Evolutionary conservation across 1,140 invertebrate species (phyloP).

Genomic region (Rhynchophorus ferrugineus): DNA sequence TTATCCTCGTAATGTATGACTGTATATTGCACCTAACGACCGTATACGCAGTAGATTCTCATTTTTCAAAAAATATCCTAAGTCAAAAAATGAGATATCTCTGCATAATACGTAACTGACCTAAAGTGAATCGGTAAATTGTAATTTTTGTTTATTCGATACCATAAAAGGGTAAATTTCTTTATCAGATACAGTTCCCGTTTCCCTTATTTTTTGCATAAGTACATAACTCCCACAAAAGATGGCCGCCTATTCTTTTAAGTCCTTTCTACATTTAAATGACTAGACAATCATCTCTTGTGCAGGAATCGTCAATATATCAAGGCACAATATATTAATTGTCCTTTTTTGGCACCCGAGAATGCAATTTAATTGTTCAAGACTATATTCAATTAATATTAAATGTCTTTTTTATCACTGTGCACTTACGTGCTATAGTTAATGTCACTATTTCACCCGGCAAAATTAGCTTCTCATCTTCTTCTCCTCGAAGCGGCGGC

Average conservation of each 20-base stretch:
- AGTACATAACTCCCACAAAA: constrained; percentile 16
- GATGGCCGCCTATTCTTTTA: constrained; percentile 17
- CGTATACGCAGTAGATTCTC: background rate
- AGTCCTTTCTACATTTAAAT: constrained; percentile 9
- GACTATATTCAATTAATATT: constrained; percentile 33
- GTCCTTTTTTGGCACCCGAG: constrained; percentile 41
- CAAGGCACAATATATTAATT: constrained; percentile 38
- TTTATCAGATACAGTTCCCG: background rate
- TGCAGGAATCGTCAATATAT: constrained; percentile 11
- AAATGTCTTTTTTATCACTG: constrained; percentile 36
- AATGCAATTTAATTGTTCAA: constrained; percentile 33
- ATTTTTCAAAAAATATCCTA: background rate
- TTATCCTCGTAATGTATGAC: background rate
- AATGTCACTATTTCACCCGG: constrained; percentile 33
- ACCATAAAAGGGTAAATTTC: constrained; percentile 14
- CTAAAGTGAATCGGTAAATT: background rate
- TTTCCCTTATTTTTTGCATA: constrained; percentile 6
- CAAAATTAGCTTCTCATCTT: constrained; percentile 52
- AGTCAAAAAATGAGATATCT: background rate
- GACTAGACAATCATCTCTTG: constrained; percentile 24
- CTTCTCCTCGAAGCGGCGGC: constrained; percentile 61
- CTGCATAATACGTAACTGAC: constrained; percentile 14
- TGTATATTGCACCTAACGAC: background rate
- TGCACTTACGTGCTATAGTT: constrained; percentile 27
- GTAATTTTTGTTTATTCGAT: background rate